A percentile compares a stretch with the other conserved stretches of the same genome.
Conservation (phyloP, 2,797 vertebrate genomes). For the Gallinago solitaria region DNA sequence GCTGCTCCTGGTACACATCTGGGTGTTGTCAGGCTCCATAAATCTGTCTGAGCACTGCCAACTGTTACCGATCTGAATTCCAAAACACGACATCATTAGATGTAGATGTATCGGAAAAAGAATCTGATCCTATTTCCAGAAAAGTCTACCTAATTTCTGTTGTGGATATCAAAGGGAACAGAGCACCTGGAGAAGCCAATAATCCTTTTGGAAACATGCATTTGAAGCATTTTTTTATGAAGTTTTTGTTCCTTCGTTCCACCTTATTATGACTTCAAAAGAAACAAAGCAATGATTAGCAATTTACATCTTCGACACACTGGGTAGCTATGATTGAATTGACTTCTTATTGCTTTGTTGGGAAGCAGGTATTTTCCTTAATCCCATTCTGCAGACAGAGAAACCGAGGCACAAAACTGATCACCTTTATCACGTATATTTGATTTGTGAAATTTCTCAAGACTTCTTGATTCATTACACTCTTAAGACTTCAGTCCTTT, state of each 20-base stretch:
- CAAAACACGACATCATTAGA: background rate
- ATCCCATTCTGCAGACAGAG: background rate
- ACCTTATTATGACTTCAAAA: background rate
- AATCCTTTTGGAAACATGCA: background rate
- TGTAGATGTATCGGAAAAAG: background rate
- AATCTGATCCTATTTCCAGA: background rate
- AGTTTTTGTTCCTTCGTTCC: background rate
- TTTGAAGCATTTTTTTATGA: background rate
- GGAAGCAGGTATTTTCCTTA: background rate
- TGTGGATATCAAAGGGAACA: background rate
- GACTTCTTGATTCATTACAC: background rate
- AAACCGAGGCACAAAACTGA: background rate
- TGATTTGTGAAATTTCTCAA: background rate
- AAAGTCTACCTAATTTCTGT: background rate
- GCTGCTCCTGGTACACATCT: slow-evolving; percentile 5
- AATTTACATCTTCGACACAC: background rate
- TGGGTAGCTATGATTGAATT: background rate
- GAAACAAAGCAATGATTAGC: rapidly evolving
- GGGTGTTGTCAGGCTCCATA: slow-evolving; percentile 30
- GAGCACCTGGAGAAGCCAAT: background rate
- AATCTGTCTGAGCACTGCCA: slow-evolving; percentile 32
- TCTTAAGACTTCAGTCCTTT: background rate
- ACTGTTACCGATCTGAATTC: background rate
- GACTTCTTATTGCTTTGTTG: background rate
- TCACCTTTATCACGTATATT: background rate